Evolutionary conservation across 2,888 invertebrate species (phyloP).

Genomic region (Antitype chi): DNA sequence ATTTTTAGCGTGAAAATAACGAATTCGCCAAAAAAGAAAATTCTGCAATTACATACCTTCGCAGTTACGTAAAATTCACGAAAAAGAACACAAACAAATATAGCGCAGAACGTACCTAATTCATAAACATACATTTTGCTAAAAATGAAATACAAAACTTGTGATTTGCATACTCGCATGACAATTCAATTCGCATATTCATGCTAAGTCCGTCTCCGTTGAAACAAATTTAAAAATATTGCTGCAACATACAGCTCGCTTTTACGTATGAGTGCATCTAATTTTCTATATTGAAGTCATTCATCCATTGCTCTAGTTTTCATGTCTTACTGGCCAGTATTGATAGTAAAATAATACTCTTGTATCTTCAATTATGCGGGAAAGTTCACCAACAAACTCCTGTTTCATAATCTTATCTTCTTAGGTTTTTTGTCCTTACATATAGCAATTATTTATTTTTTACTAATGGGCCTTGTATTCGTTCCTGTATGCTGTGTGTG

Average conservation of each 20-base stretch:
- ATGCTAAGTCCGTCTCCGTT: conserved; percentile 66
- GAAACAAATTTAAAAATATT: conserved; percentile 75
- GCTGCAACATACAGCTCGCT: conserved; percentile 50
- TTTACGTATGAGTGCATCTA: conserved; percentile 64
- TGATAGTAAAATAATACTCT: background rate
- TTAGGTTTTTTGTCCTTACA: too few relatives aligned
- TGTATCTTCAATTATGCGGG: background rate
- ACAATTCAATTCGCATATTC: conserved; percentile 69
- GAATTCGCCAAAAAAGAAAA: conserved; percentile 10
- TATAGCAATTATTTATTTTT: background rate
- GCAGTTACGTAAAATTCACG: conserved; percentile 13
- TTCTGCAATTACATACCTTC: conserved; percentile 10
- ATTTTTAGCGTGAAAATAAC: background rate
- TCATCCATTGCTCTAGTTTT: conserved; percentile 53
- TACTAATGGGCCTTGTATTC: too few relatives aligned
- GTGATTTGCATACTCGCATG: conserved; percentile 60
- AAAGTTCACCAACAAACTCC: too few relatives aligned
- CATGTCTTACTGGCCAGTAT: conserved; percentile 1
- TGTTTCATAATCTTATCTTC: background rate
- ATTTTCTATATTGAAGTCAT: conserved; percentile 80
- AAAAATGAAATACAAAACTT: conserved; percentile 55
- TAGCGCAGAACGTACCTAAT: conserved; percentile 33
- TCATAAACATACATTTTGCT: conserved; percentile 55
- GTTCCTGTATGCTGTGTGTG: too few relatives aligned
- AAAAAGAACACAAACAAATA: conserved; percentile 24